Percentiles rank a stretch among this genome's conserved stretches.
Conservation (phyloP, 2,113 vertebrate species). For the Pseudopodoces humilis region DNA sequence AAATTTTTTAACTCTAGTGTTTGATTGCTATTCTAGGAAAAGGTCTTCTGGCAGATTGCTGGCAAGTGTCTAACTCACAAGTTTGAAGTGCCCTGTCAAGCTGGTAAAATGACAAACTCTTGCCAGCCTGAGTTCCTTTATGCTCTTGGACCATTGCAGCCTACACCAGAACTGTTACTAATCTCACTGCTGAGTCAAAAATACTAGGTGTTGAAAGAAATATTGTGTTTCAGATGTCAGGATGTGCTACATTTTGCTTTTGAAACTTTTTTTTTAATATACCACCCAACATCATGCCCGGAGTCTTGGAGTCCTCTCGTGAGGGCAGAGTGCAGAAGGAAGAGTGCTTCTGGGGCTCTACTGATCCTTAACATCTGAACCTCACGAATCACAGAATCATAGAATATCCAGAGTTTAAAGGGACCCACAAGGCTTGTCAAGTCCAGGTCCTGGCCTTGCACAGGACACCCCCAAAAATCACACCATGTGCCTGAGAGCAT, state of each 20-base stretch:
- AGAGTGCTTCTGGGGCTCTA: not conserved
- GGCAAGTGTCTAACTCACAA: not conserved
- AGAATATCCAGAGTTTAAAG: not conserved
- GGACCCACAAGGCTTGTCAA: not conserved
- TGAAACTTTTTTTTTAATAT: not conserved
- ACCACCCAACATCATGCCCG: accelerated
- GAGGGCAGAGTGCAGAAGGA: not conserved
- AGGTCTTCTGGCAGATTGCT: not conserved
- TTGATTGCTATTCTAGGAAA: not conserved
- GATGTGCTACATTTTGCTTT: not conserved
- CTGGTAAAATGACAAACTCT: not conserved
- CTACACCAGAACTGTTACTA: not conserved
- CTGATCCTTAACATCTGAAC: not conserved
- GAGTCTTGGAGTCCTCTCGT: not conserved
- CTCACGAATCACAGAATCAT: not conserved
- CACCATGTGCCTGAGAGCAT: not conserved
- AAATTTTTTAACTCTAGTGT: not conserved
- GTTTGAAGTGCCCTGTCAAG: not conserved
- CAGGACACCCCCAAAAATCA: not conserved
- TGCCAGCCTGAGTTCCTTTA: not conserved
- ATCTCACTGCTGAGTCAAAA: not conserved
- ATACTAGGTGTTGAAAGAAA: not conserved
- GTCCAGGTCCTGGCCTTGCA: not conserved
- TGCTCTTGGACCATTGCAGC: not conserved
- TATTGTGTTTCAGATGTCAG: not conserved